Conservation (phyloP, 2,888 invertebrate genomes). For the Volucella inflata region DNA sequence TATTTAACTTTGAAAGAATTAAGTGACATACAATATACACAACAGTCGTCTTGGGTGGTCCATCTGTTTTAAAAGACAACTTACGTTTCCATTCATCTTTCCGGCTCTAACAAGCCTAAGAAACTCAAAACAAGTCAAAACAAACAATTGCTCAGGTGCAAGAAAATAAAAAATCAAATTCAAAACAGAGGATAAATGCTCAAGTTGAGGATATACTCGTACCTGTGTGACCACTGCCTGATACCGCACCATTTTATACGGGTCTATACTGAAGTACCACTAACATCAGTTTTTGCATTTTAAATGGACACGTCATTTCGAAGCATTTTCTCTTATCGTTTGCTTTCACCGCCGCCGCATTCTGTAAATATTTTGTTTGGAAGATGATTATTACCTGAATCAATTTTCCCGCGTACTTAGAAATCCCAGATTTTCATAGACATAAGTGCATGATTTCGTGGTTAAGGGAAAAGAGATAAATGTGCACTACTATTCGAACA, state of each 20-base stretch:
- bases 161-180: conserved; percentile 58
- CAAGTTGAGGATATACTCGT: conserved; percentile 39
- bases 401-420: conserved; percentile 17
- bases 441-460: conserved; percentile 3
- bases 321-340: conserved; percentile 49
- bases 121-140: conserved; percentile 56
- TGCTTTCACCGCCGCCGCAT: conserved; percentile 41
- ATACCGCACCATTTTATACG: conserved; percentile 51
- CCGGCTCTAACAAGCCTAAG: conserved; percentile 35
- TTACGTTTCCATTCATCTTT: conserved; percentile 39
- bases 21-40: conserved; percentile 4
- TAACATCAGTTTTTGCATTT: conserved; percentile 57
- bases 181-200: conserved; percentile 39
- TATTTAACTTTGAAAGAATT: no score
- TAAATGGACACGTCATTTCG: conserved; percentile 56
- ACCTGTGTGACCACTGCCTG: conserved; percentile 42
- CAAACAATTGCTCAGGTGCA: conserved; percentile 62
- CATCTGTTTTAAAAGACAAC: conserved; percentile 7
- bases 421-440: conserved; percentile 19
- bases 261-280: conserved; percentile 47
- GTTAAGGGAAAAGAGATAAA: conserved; percentile 17
- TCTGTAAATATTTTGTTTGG: conserved; percentile 62
- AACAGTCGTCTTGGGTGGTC: conserved; percentile 32
- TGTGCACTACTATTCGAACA: conserved; percentile 9
- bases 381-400: conserved; percentile 55